A percentile compares a stretch with the other conserved stretches of the same genome.
Evolutionary conservation across 2,888 invertebrate species (phyloP).

Genomic region (Drosophila peninsularis): DNA sequence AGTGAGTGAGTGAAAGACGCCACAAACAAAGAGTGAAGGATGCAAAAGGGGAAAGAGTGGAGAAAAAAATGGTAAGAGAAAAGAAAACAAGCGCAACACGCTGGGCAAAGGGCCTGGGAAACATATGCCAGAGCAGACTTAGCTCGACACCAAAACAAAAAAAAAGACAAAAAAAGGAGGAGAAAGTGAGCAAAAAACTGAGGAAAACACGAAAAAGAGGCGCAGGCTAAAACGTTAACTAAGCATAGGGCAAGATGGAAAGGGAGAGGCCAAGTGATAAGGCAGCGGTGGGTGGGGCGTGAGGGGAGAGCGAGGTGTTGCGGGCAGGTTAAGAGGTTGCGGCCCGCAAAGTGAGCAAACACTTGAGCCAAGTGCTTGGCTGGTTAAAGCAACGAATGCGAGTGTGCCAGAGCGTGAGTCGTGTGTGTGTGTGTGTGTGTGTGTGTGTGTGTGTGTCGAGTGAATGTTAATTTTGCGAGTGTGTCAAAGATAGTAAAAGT

Average conservation of each 20-base stretch:
- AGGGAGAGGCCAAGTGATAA: slow-evolving; percentile 13
- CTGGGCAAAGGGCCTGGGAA: slow-evolving; percentile 49
- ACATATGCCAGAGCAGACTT: slow-evolving; percentile 64
- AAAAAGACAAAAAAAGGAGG: slow-evolving; percentile 3
- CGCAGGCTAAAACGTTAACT: slow-evolving; percentile 56
- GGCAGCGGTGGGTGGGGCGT: slow-evolving; percentile 1
- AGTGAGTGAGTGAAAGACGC: slow-evolving; percentile 73
- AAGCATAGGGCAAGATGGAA: slow-evolving; percentile 39
- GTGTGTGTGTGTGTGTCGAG: slow-evolving; percentile 36
- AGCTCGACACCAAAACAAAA: slow-evolving; percentile 32
- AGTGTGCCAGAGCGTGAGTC: slow-evolving; percentile 9
- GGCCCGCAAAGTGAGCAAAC: slow-evolving; percentile 77
- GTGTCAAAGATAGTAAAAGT: slow-evolving; percentile 41
- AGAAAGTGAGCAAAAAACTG: slow-evolving; percentile 10
- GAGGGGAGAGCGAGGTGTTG: not conserved
- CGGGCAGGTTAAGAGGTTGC: slow-evolving; percentile 38
- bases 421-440: slow-evolving; percentile 31
- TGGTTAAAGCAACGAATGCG: slow-evolving; percentile 65
- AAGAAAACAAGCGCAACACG: slow-evolving; percentile 29
- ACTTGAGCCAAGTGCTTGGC: slow-evolving; percentile 75
- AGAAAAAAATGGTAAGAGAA: slow-evolving; percentile 11
- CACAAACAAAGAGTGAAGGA: slow-evolving; percentile 53
- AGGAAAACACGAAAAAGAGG: slow-evolving; percentile 22
- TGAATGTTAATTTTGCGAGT: slow-evolving; percentile 33
- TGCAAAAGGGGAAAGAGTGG: not conserved